Conservation (phyloP, 2,113 vertebrate species). For the Pelvicachromis taeniatus region DNA sequence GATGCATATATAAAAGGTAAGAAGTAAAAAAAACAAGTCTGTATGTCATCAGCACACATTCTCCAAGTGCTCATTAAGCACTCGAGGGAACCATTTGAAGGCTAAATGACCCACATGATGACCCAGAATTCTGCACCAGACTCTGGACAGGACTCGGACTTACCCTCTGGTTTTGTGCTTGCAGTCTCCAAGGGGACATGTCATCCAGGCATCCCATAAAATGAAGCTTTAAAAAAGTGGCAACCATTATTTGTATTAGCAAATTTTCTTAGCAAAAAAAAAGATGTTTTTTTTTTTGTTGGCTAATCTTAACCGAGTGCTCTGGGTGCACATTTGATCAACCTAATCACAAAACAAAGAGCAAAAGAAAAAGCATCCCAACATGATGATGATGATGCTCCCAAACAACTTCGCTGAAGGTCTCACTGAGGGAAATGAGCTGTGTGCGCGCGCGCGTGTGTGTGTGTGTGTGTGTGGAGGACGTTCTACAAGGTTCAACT, state of each 20-base stretch:
- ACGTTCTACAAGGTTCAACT: not conserved
- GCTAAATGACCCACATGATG: not conserved
- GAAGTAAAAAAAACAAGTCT: not conserved
- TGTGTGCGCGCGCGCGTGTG: too few relatives aligned
- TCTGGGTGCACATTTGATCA: not conserved
- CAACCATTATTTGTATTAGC: not conserved
- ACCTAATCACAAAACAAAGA: not conserved
- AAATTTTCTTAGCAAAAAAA: not conserved
- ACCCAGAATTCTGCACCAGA: not conserved
- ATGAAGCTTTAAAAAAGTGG: not conserved
- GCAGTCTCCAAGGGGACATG: too few relatives aligned
- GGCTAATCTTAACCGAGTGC: not conserved
- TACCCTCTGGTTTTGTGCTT: accelerated
- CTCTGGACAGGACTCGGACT: not conserved
- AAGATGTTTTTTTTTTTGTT: not conserved
- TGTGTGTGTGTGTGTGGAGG: not conserved
- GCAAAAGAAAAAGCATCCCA: not conserved
- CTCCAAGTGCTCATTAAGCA: not conserved
- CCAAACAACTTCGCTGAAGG: not conserved
- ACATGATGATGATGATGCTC: not conserved
- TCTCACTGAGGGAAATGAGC: not conserved
- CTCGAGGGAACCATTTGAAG: not conserved
- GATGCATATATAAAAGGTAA: not conserved
- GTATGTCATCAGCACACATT: not conserved
- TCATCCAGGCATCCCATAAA: too few relatives aligned